These are phyloP conservation scores for Phalloptychus januarius DNA, from an alignment of 2,797 vertebrate genomes.

Conservation along the genomic window DNA sequence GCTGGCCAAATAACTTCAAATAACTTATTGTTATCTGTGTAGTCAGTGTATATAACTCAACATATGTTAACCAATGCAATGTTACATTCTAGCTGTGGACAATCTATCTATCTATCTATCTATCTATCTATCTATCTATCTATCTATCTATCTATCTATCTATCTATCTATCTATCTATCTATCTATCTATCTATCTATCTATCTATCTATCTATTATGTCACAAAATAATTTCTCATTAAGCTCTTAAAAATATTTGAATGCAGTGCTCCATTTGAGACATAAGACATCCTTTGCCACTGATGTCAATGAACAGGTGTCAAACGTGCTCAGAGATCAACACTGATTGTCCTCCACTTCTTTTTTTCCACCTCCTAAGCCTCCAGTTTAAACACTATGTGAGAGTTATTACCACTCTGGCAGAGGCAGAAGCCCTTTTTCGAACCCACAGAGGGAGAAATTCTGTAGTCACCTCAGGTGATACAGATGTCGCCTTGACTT, in stretches of 20 bases:
- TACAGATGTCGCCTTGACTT: slow-evolving; percentile 60
- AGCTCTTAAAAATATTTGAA: background rate
- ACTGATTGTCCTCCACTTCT: slow-evolving; percentile 5
- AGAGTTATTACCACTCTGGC: background rate
- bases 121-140: too few relatives aligned
- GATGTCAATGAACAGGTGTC: background rate
- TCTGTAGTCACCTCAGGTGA: slow-evolving; percentile 42
- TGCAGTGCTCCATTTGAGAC: background rate
- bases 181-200: background rate
- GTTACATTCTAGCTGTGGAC: background rate
- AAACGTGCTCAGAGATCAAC: background rate
- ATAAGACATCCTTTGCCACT: background rate
- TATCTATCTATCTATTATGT: background rate
- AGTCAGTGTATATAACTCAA: background rate
- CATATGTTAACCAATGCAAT: background rate
- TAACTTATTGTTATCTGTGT: background rate
- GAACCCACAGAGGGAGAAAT: slow-evolving; percentile 12
- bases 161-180: too few relatives aligned
- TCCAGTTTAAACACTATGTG: background rate
- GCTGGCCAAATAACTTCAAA: background rate
- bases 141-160: background rate
- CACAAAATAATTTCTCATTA: background rate
- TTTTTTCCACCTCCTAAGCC: background rate
- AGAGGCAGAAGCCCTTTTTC: slow-evolving; percentile 7
- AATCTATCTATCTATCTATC: background rate